These are phyloP conservation scores for Mythimna impura DNA, from an alignment of 2,888 invertebrate genomes.

Conservation along the genomic window DNA sequence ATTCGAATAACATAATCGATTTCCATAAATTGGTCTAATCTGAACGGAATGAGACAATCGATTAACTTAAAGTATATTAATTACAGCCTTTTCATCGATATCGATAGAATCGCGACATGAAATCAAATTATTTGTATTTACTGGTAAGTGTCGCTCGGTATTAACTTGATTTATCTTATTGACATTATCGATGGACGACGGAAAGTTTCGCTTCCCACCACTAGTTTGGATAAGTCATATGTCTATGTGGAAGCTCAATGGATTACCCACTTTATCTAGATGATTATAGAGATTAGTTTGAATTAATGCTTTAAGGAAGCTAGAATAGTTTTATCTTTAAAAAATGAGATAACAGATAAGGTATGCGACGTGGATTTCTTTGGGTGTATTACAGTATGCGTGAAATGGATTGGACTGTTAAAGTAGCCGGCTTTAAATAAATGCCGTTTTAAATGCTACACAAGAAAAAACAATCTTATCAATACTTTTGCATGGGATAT, in stretches of 20 bases:
- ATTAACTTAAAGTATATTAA: slow-evolving; percentile 74
- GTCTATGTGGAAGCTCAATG: slow-evolving; percentile 61
- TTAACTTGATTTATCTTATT: slow-evolving; percentile 85
- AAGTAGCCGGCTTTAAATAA: too few relatives aligned
- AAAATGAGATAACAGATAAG: slow-evolving; percentile 85
- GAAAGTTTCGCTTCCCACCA: slow-evolving; percentile 71
- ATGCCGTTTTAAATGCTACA: too few relatives aligned
- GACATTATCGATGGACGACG: slow-evolving; percentile 81
- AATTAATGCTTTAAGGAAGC: slow-evolving; percentile 67
- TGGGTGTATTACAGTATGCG: slow-evolving; percentile 58
- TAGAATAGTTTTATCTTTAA: slow-evolving; percentile 81
- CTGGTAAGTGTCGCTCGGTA: slow-evolving; percentile 73
- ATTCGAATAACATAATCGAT: slow-evolving; percentile 61
- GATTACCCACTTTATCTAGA: slow-evolving; percentile 69
- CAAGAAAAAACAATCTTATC: too few relatives aligned
- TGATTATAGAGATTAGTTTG: slow-evolving; percentile 67
- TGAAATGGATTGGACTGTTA: slow-evolving; percentile 48
- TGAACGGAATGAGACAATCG: slow-evolving; percentile 65
- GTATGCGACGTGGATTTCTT: slow-evolving; percentile 67
- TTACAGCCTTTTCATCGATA: slow-evolving; percentile 68
- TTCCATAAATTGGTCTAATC: slow-evolving; percentile 55
- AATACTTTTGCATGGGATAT: too few relatives aligned
- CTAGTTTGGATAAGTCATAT: slow-evolving; percentile 69
- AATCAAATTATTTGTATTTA: slow-evolving; percentile 79
- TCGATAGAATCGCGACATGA: slow-evolving; percentile 75